A percentile compares a stretch with the other conserved stretches of the same genome.
phyloP scores from a whole-genome alignment of 2,888 invertebrate genomes.

The Allophyes oxyacanthae region DNA sequence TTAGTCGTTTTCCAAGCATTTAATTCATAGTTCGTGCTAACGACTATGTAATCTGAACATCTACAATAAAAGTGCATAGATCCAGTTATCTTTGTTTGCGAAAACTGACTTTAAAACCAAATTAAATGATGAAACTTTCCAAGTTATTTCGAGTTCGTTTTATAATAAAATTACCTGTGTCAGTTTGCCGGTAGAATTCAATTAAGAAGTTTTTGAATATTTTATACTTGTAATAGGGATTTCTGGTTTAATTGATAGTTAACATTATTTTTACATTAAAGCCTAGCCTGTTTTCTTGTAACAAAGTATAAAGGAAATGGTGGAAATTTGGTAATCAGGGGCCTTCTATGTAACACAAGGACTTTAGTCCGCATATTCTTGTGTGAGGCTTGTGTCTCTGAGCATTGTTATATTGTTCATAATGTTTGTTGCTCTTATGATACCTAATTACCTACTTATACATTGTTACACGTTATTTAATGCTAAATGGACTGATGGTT shows the following conservation, averaged over 20 bases:
- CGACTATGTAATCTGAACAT: constrained; percentile 21
- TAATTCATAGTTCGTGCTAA: constrained; percentile 3
- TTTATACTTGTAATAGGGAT: constrained; percentile 62
- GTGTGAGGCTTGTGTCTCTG: constrained; percentile 1
- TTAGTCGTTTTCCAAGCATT: background rate
- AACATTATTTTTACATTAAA: constrained; percentile 21
- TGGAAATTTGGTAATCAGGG: constrained; percentile 10
- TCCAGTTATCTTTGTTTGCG: constrained; percentile 55
- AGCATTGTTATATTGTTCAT: background rate
- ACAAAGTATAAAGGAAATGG: constrained; percentile 5
- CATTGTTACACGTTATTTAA: too few relatives aligned
- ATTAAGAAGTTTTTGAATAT: constrained; percentile 74
- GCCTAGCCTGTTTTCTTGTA: constrained; percentile 15
- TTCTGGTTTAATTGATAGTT: constrained; percentile 49
- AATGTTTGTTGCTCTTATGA: background rate
- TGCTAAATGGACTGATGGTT: too few relatives aligned
- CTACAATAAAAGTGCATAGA: constrained; percentile 41
- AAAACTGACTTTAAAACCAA: constrained; percentile 69
- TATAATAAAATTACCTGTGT: constrained; percentile 76
- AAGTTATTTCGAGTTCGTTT: constrained; percentile 75
- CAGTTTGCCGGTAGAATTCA: constrained; percentile 74
- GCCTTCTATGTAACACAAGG: constrained; percentile 11
- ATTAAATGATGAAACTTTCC: constrained; percentile 76
- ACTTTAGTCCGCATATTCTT: constrained; percentile 10
- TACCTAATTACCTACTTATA: too few relatives aligned